Evolutionary conservation across 2,113 vertebrate species (phyloP).

Genomic region (Argyrosomus japonicus): DNA sequence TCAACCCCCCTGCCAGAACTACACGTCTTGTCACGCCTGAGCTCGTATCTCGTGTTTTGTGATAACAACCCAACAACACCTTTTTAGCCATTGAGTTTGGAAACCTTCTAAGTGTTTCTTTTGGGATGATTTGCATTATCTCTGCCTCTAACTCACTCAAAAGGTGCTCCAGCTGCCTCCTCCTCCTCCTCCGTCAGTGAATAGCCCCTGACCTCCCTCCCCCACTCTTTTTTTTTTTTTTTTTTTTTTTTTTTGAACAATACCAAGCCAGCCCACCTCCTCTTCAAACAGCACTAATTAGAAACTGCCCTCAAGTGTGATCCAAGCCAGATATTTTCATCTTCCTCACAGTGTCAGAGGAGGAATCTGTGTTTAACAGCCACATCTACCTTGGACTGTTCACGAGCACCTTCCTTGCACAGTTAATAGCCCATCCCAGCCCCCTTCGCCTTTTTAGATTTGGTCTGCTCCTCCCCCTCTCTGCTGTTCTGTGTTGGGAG

Average conservation of each 20-base stretch:
- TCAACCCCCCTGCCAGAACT: slow-evolving; percentile 12
- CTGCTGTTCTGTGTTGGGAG: slow-evolving; percentile 31
- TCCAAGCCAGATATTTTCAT: slow-evolving; percentile 53
- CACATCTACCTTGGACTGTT: slow-evolving; percentile 36
- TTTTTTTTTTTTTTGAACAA: slow-evolving; percentile 51
- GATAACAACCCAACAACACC: slow-evolving; percentile 46
- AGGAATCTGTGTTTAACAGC: slow-evolving; percentile 30
- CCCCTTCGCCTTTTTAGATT: slow-evolving; percentile 19
- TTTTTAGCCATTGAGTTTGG: slow-evolving; percentile 29
- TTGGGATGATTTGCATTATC: slow-evolving; percentile 61
- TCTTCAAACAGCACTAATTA: slow-evolving; percentile 75
- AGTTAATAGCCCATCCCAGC: slow-evolving; percentile 35
- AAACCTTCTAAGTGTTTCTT: slow-evolving; percentile 47
- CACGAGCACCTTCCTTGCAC: slow-evolving; percentile 30
- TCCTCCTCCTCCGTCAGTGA: slow-evolving; percentile 45
- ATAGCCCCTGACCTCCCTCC: slow-evolving; percentile 70
- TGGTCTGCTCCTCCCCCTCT: slow-evolving; percentile 24
- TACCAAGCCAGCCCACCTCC: slow-evolving; percentile 48
- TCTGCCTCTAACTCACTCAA: slow-evolving; percentile 47
- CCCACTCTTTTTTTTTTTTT: slow-evolving; percentile 44
- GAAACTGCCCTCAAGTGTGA: slow-evolving; percentile 53
- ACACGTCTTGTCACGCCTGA: slow-evolving; percentile 14
- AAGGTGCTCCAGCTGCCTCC: slow-evolving; percentile 59
- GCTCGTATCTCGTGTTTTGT: slow-evolving; percentile 52
- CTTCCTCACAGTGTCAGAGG: slow-evolving; percentile 8